A percentile compares a stretch with the other conserved stretches of the same genome.
phyloP scores from a whole-genome alignment of 1,140 invertebrate species.

The Daktulosphaira vitifoliae region DNA sequence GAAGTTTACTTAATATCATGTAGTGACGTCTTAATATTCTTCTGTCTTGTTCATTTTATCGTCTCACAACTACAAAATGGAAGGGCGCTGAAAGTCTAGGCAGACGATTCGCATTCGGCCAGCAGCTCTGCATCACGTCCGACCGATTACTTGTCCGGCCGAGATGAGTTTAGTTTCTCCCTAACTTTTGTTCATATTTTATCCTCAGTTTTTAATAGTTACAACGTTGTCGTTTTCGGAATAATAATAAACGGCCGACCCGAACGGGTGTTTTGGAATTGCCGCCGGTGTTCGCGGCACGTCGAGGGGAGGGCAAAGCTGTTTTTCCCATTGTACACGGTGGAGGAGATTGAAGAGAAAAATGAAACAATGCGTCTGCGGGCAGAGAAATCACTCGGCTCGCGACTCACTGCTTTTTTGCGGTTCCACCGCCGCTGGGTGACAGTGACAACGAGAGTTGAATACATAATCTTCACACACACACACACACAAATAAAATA shows the following conservation, averaged over 20 bases:
- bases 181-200: neutral
- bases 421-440: neutral
- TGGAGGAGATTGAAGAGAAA: neutral
- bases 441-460: slow-evolving; percentile 20
- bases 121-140: too few species aligned
- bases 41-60: too few species aligned
- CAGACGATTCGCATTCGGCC: too few species aligned
- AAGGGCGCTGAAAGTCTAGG: too few species aligned
- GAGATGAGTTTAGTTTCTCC: too few species aligned
- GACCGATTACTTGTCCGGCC: too few species aligned
- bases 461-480: slow-evolving; percentile 20
- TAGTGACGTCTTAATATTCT: too few species aligned
- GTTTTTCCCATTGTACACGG: neutral
- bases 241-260: slow-evolving; percentile 8
- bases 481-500: too few species aligned
- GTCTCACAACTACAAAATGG: too few species aligned
- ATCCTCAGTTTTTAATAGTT: slow-evolving; percentile 12
- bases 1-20: too few species aligned
- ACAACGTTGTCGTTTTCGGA: slow-evolving; percentile 2
- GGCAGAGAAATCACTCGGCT: neutral
- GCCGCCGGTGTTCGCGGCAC: neutral
- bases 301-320: too few species aligned
- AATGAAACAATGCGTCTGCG: slow-evolving; percentile 9
- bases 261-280: too few species aligned
- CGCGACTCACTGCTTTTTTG: neutral